Evolutionary conservation across 2,888 invertebrate genomes (phyloP), one percentile per base, ranked within the genome.

Genomic region (Hyposoter didymator): DNA sequence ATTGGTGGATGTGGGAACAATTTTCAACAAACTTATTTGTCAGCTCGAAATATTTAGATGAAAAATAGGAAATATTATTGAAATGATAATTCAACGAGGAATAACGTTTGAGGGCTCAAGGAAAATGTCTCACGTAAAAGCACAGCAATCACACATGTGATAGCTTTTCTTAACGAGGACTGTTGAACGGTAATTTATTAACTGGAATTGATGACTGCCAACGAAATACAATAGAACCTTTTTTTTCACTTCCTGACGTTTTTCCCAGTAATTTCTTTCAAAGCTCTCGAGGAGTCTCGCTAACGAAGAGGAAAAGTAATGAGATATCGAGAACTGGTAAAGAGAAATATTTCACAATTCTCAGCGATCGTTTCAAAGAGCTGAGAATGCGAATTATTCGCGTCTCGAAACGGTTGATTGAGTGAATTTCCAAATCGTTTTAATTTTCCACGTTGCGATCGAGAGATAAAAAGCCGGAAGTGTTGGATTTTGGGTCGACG

Each of bases 151-250:
- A 14, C 39, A 39, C 35, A 62, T 35, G 73, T 43, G 32, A 73
- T 59, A 17, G 32, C 64, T 64, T 78, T 43, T 35, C 49, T 62
- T 32, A 28, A 55, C 45, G n/a, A 28, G 19, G 35, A 47, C 45
- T 39, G 39, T 89, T 89, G 86, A 85, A 85, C 62, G 19, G 76
- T 62, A 75, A 82, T 79, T 82, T 84, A 72, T 85, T 76, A 67
- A 14, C 66, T 35, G 55, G 59, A 82, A 72, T 52, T 67, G 52
- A 70, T 76, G 49, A 76, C 52, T 75, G 67, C 67, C 67, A 72
- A 85, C 82, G 67, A 79, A 72, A 59, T 66, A 70, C 55, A 55
- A 67, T 80, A 43, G 79, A 19, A 28, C 49, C 19, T 55, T 59
- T 35, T 62, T 45, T 59, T n/a, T 62, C 22, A 14, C 52, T 47